phyloP scores from a whole-genome alignment of 2,888 invertebrate species.

The Macaria liturata region DNA sequence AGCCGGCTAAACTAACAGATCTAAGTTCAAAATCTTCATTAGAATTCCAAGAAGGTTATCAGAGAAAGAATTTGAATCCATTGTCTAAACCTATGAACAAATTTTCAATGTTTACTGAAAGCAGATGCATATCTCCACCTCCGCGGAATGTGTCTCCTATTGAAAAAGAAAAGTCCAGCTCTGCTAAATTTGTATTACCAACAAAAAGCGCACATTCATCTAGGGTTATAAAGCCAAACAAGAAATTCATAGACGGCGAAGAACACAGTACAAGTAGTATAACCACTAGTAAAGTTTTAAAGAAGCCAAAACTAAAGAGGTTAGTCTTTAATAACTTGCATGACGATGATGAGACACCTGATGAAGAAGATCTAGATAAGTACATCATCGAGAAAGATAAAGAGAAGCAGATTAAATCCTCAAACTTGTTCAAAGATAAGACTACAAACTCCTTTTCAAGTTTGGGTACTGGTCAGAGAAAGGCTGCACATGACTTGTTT shows the following conservation, averaged over 20 bases:
- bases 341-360: slow-evolving; percentile 58
- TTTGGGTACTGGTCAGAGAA: slow-evolving; percentile 56
- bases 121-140: slow-evolving; percentile 74
- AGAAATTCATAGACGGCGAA: slow-evolving; percentile 89
- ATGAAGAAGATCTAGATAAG: slow-evolving; percentile 62
- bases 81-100: slow-evolving; percentile 75
- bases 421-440: slow-evolving; percentile 74
- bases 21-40: slow-evolving; percentile 82
- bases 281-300: slow-evolving; percentile 70
- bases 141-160: slow-evolving; percentile 68
- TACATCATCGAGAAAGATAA: slow-evolving; percentile 57
- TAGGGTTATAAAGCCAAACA: slow-evolving; percentile 94
- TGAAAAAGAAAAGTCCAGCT: slow-evolving; percentile 60
- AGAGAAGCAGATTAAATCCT: slow-evolving; percentile 61
- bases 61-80: slow-evolving; percentile 75
- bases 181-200: slow-evolving; percentile 89
- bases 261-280: slow-evolving; percentile 66
- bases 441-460: slow-evolving; percentile 68
- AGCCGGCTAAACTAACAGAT: slow-evolving; percentile 85
- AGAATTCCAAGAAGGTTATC: slow-evolving; percentile 76
- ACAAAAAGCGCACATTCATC: slow-evolving; percentile 93
- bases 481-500: slow-evolving; percentile 65
- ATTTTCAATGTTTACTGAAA: slow-evolving; percentile 74
- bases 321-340: slow-evolving; percentile 73
- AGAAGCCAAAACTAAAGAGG: slow-evolving; percentile 76